Conservation (phyloP, 2,888 invertebrate genomes). For the Panorpa germanica region DNA sequence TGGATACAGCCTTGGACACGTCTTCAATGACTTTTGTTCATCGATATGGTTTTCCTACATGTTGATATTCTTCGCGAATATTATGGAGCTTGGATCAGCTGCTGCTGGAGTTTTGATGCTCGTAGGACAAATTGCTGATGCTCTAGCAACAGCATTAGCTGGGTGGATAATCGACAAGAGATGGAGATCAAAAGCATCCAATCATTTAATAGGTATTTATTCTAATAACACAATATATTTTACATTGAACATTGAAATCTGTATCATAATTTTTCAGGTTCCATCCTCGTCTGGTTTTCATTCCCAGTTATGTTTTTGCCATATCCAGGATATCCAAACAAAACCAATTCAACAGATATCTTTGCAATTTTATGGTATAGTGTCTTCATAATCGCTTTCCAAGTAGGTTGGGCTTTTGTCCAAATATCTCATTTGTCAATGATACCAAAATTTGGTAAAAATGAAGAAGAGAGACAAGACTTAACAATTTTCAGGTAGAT, state of each 20-base stretch:
- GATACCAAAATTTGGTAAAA: slow-evolving; percentile 73
- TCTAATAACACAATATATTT: too few species aligned
- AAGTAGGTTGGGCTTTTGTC: slow-evolving; percentile 85
- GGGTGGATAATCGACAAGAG: slow-evolving; percentile 46
- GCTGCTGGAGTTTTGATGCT: too few species aligned
- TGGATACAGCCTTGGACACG: slow-evolving; percentile 57
- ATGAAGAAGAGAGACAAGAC: too few species aligned
- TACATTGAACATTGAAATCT: too few species aligned
- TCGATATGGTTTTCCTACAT: slow-evolving; percentile 94
- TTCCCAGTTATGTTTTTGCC: slow-evolving; percentile 64
- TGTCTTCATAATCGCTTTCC: slow-evolving; percentile 51
- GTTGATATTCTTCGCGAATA: slow-evolving; percentile 74
- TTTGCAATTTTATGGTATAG: slow-evolving; percentile 24
- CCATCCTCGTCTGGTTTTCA: slow-evolving; percentile 43
- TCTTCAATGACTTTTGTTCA: slow-evolving; percentile 87
- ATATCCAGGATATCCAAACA: slow-evolving; percentile 41
- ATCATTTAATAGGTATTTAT: slow-evolving; percentile 48
- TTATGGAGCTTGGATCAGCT: too few species aligned
- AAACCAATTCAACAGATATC: too few species aligned
- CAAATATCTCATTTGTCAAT: slow-evolving; percentile 87
- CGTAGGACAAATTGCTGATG: slow-evolving; percentile 52
- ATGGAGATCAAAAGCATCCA: slow-evolving; percentile 42
- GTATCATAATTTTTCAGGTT: slow-evolving; percentile 37
- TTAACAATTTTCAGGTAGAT: too few species aligned
- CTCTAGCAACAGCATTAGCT: slow-evolving; percentile 48